phyloP scores from a whole-genome alignment of 2,797 vertebrate species.

The Sebastes hubbsi region DNA sequence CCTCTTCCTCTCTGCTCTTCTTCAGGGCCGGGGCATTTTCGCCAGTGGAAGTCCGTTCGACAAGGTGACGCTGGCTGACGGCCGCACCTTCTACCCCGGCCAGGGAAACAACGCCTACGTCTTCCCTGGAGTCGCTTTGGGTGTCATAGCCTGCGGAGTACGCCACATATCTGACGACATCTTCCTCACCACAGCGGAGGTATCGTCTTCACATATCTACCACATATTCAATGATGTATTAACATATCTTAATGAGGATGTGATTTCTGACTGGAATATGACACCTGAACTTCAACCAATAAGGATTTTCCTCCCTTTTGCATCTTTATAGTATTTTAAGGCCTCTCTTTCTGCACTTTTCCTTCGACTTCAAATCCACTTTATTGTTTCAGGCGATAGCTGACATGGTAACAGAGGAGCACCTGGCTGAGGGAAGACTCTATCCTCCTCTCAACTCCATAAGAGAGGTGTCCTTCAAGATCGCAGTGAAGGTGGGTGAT shows the following conservation, averaged over 20 bases:
- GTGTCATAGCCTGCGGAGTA: constrained; percentile 90
- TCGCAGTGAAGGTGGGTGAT: constrained; percentile 90
- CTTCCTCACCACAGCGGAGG: constrained; percentile 97
- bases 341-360: not conserved
- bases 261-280: not conserved
- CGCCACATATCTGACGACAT: constrained; percentile 95
- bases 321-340: not conserved
- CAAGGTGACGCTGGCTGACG: constrained; percentile 90
- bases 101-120: constrained; percentile 98
- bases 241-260: not conserved
- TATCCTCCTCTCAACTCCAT: constrained; percentile 94
- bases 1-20: not conserved
- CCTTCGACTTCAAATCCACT: not conserved
- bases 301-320: not conserved
- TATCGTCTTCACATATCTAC: constrained; percentile 44
- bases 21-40: constrained; percentile 93
- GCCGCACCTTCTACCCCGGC: constrained; percentile 93
- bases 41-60: constrained; percentile 96
- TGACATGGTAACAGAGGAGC: constrained; percentile 91
- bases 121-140: constrained; percentile 95
- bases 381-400: constrained; percentile 86
- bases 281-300: too few species aligned
- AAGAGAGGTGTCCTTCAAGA: constrained; percentile 96
- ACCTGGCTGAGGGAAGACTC: constrained; percentile 93
- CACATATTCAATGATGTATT: not conserved